Conservation (phyloP, 2,888 invertebrate genomes). For the Stenodema calcarata region DNA sequence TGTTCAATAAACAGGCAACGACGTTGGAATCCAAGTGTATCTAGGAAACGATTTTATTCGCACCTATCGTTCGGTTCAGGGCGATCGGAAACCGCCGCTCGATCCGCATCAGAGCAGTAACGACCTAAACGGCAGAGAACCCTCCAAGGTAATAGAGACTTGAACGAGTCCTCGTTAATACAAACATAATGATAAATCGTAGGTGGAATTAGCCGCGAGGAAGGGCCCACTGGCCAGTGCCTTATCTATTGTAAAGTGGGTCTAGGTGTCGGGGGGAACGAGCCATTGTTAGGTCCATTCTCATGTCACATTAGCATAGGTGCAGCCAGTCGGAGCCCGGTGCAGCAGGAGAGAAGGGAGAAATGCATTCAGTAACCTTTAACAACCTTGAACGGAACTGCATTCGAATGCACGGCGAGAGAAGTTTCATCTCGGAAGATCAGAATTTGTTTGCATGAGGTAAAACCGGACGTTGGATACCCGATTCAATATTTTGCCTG, state of each 20-base stretch:
- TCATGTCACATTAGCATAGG: slow-evolving; percentile 51
- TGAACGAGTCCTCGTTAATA: slow-evolving; percentile 50
- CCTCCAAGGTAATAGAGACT: slow-evolving; percentile 39
- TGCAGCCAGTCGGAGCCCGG: slow-evolving; percentile 15
- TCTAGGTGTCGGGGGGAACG: slow-evolving; percentile 50
- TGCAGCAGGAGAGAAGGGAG: neutral
- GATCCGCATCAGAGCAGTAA: neutral
- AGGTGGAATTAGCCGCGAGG: slow-evolving; percentile 47
- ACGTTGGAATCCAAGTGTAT: no score
- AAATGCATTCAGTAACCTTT: slow-evolving; percentile 45
- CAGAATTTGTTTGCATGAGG: neutral
- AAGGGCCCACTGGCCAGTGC: slow-evolving; percentile 31
- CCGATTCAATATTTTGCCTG: neutral
- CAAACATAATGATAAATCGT: slow-evolving; percentile 52
- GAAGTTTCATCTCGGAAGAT: neutral
- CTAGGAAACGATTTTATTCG: neutral
- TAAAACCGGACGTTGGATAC: neutral
- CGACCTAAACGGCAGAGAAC: neutral
- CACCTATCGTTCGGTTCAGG: neutral
- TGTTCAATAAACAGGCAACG: no score
- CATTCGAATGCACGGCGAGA: slow-evolving; percentile 1
- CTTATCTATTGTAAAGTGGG: slow-evolving; percentile 51
- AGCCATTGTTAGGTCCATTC: slow-evolving; percentile 49
- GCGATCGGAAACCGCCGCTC: neutral
- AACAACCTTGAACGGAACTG: slow-evolving; percentile 42